These are phyloP conservation scores for Zaprionus inermis DNA, from an alignment of 1,140 invertebrate species.

Conservation along the genomic window DNA sequence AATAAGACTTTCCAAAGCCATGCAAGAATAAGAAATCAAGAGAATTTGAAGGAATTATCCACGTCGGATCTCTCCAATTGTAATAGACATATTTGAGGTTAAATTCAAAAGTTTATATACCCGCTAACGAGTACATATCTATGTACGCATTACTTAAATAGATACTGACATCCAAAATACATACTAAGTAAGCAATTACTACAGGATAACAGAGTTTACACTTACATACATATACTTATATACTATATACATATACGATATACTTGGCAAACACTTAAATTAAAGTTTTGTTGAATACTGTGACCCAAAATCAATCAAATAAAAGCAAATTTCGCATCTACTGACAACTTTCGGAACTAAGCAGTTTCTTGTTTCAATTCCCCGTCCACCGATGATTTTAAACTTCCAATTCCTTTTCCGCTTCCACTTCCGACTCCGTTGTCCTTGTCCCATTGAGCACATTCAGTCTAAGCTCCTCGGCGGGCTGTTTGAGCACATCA, in stretches of 20 bases:
- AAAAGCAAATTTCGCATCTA: slow-evolving; percentile 78
- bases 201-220: slow-evolving; percentile 51
- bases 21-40: slow-evolving; percentile 6
- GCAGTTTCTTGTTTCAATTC: slow-evolving; percentile 29
- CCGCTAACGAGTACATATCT: slow-evolving; percentile 61
- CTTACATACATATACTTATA: slow-evolving; percentile 39
- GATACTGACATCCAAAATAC: slow-evolving; percentile 28
- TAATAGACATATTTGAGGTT: slow-evolving; percentile 23
- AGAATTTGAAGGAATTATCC: slow-evolving; percentile 6
- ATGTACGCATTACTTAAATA: slow-evolving; percentile 63
- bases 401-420: slow-evolving; percentile 15
- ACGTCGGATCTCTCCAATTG: not conserved
- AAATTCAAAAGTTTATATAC: slow-evolving; percentile 67
- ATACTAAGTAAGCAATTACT: slow-evolving; percentile 68
- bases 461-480: slow-evolving; percentile 57
- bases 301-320: slow-evolving; percentile 78
- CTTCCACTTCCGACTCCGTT: slow-evolving; percentile 34
- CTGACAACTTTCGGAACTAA: slow-evolving; percentile 60
- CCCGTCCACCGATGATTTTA: slow-evolving; percentile 4
- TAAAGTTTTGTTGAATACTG: slow-evolving; percentile 72
- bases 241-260: slow-evolving; percentile 31
- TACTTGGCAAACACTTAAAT: slow-evolving; percentile 33
- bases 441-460: slow-evolving; percentile 47
- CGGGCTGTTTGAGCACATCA: slow-evolving; percentile 51
- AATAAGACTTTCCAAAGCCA: slow-evolving; percentile 63